Evolutionary conservation across 2,113 vertebrate genomes (phyloP).

Genomic region (Calyptommatus sinebrachiatus): DNA sequence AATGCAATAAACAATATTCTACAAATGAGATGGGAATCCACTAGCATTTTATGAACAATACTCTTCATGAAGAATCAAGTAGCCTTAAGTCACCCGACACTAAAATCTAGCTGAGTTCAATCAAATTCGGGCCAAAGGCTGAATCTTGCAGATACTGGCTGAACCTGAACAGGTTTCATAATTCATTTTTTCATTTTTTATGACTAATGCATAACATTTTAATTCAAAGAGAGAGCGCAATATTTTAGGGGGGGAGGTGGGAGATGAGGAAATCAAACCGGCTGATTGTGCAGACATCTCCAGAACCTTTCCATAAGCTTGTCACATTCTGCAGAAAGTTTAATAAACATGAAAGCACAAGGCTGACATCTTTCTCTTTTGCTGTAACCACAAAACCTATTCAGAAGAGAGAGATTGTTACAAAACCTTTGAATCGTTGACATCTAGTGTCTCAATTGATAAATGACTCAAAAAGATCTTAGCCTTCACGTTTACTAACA

Average conservation of each 20-base stretch:
- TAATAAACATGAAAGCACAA: conserved; percentile 37
- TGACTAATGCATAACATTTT: conserved; percentile 2
- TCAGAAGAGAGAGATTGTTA: conserved; percentile 40
- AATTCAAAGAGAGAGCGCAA: conserved; percentile 6
- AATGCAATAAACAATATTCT: too few relatives aligned
- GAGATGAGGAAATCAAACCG: conserved; percentile 20
- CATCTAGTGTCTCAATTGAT: conserved; percentile 50
- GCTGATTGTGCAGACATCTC: conserved; percentile 31
- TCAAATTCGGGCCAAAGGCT: conserved; percentile 8
- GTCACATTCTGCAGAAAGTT: conserved; percentile 44
- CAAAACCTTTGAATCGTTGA: conserved; percentile 46
- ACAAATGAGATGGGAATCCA: too few relatives aligned
- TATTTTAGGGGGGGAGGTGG: background rate
- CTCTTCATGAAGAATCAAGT: background rate
- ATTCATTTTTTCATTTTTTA: conserved; percentile 18
- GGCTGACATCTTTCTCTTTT: conserved; percentile 44
- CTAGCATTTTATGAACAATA: background rate
- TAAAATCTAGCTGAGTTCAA: background rate
- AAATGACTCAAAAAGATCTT: conserved; percentile 54
- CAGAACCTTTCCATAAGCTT: conserved; percentile 39
- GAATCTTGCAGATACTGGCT: conserved; percentile 14
- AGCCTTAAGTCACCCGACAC: background rate
- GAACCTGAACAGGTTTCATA: background rate
- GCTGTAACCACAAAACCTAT: conserved; percentile 37
- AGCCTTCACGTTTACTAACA: conserved; percentile 26